Base-by-base conservation (phyloP, 2,888 invertebrate genomes). In the Melieria crassipennis region DNA sequence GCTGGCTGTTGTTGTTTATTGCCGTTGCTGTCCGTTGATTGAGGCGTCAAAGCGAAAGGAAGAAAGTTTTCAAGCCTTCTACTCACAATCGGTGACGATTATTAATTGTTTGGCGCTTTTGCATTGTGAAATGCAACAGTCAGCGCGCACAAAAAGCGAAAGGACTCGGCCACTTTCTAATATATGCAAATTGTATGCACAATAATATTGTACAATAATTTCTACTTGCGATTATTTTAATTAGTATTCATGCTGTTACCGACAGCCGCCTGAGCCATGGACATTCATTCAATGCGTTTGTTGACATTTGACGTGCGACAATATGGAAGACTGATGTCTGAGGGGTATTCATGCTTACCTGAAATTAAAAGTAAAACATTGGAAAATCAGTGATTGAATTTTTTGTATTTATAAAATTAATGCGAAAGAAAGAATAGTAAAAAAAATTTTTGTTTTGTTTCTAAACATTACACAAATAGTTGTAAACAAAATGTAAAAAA, bases 141-240 rank as follows among this genome's bases (percentile, higher is more conserved):
- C 52, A 13, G 42, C 30, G 63, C 50, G 10, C 46, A 62, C 62
- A 58, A 68, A 78, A 80, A 79, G 78, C 78, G 77, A 79, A 80
- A 80, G 81, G 80, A 81, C 81, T 60, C 43, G 50, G 52, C 66
- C 46, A 60, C 67, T 80, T 80, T 81, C 81, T 80, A 80, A 80
- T 78, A 78, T 80, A 79, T 79, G 77, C 69, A 77, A 77, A 78
- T 69, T 67, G 67, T 30, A 30, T 30, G 30, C 30, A 30, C 30
- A 30, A 30, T 30, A 30, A 30, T 30, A 30, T 30, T 30, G 30
- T 30, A 30, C 52, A 13, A 52, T 52, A 5, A 52, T 52, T 52
- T 52, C 52, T 52, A 52, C 30, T 30, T 30, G 30, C 30, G 30
- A 52, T 52, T 10, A 52, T 61, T 71, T 71, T 71, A 71, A 71